Conservation (phyloP, 2,797 vertebrate species). For the Fringilla coelebs region DNA sequence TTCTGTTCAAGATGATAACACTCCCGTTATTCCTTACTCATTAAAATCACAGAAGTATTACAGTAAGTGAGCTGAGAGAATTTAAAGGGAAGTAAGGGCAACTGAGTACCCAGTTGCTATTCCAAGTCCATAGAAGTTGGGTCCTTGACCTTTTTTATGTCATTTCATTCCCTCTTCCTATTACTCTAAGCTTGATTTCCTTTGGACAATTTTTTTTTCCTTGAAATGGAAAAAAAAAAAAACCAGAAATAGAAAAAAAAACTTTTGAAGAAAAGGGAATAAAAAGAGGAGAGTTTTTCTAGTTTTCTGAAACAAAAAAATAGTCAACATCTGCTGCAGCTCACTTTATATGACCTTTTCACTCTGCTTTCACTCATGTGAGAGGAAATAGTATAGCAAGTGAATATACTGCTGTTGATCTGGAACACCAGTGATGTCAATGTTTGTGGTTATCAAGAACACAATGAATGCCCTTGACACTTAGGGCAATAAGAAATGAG, state of each 20-base stretch:
- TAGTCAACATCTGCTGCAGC: not conserved
- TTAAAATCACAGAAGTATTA: not conserved
- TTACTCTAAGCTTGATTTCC: not conserved
- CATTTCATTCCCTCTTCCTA: not conserved
- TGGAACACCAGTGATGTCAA: conserved; percentile 46
- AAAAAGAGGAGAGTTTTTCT: not conserved
- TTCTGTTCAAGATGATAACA: not conserved
- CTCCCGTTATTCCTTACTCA: not conserved
- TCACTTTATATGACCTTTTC: conserved; percentile 60
- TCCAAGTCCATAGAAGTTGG: not conserved
- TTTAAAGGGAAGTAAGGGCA: not conserved
- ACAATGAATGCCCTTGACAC: conserved; percentile 60
- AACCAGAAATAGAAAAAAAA: not conserved
- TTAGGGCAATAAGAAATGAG: conserved; percentile 42
- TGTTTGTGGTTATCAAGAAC: conserved; percentile 43
- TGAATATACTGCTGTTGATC: conserved; percentile 54
- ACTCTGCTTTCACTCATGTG: conserved; percentile 25
- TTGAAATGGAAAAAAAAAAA: not conserved
- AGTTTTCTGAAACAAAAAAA: conserved; percentile 22
- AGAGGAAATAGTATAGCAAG: conserved; percentile 9
- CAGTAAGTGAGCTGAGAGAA: not conserved
- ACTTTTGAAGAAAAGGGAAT: not conserved
- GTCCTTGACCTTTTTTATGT: not conserved
- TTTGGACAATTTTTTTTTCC: not conserved
- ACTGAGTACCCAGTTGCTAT: not conserved